Evolutionary conservation across 1,140 invertebrate species (phyloP), one percentile per base, ranked within the genome.

Genomic region (Zaprionus africanus): DNA sequence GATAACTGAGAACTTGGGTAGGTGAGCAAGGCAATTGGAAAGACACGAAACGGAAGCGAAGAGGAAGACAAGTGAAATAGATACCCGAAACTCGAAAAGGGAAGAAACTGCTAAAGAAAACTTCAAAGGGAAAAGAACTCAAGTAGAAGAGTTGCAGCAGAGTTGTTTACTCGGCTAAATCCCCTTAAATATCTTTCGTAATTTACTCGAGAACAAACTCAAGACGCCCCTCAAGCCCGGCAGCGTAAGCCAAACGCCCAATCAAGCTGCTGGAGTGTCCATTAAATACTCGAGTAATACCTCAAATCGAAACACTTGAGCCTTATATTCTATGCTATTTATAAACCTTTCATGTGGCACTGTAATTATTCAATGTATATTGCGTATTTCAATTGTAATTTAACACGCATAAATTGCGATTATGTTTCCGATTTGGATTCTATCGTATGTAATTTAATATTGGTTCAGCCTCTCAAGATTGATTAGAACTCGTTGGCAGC

Each of bases 401-500:
- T 13, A 46, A 66, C 54, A 66, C 63, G 63, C 41, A 66, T 34
- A 66, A 58, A 54, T 46, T 58, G 36, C 11, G 41, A 34, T 49
- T 19, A 12, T 49, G 19, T 19, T 49, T 7, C 43, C 41, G 41
- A 53, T 34, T 26, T 19, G 36, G 57, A 36, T 57, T 26, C 31
- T 11, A 22, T 22, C 22, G 22, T 22, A 6, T 46, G 73, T 64
- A 71, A 76, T 76, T 71, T 53, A 71, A 76, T 76, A 70, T 71
- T 61, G 65, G 28, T 69, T 36, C 59, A n/a, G 69, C 70, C 31
- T 71, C 36, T 9, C 53, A 9, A 68, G 53, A 66, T 72, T 86
- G 80, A 86, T 86, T 88, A 88, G 83, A 86, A 87, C 72, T 66
- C 78, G 70, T 84, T 84, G 49, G 54, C 57, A 26, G 38, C 41